Evolutionary conservation across 2,888 invertebrate species (phyloP).

Genomic region (Cephalotes varians): DNA sequence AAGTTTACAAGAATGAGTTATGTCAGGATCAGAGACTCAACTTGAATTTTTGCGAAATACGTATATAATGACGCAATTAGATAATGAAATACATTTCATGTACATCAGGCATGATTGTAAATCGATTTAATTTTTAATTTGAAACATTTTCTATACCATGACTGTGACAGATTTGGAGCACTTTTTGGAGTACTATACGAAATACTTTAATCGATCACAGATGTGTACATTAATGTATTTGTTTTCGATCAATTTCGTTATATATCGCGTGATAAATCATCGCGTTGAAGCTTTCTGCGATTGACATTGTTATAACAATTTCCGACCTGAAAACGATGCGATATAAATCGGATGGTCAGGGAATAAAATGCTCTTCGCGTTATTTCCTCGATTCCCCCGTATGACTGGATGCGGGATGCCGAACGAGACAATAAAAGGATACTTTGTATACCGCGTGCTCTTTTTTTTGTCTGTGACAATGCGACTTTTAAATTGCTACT

Average conservation of each 20-base stretch:
- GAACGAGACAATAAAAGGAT: conserved; percentile 42
- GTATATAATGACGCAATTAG: no score
- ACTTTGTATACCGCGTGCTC: neutral
- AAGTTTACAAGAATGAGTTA: no score
- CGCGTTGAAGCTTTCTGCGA: neutral
- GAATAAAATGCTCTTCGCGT: conserved; percentile 8
- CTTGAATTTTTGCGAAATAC: no score
- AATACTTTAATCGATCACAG: no score
- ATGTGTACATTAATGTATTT: conserved; percentile 14
- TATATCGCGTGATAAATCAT: conserved; percentile 16
- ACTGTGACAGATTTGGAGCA: no score
- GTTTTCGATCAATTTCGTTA: conserved; percentile 15
- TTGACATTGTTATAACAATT: conserved; percentile 40
- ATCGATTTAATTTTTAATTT: no score
- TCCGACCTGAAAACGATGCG: conserved; percentile 14
- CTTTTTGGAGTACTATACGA: no score
- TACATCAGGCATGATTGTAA: no score
- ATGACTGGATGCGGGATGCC: neutral
- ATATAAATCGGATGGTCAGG: conserved; percentile 12
- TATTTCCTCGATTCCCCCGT: conserved; percentile 18
- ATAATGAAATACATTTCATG: no score
- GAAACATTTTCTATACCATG: no score
- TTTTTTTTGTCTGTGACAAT: conserved; percentile 20
- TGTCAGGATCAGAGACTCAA: no score
- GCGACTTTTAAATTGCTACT: conserved; percentile 28